Evolutionary conservation across 2,888 invertebrate species (phyloP), one percentile per base, ranked within the genome.

Genomic region (Eugnorisma glareosa): DNA sequence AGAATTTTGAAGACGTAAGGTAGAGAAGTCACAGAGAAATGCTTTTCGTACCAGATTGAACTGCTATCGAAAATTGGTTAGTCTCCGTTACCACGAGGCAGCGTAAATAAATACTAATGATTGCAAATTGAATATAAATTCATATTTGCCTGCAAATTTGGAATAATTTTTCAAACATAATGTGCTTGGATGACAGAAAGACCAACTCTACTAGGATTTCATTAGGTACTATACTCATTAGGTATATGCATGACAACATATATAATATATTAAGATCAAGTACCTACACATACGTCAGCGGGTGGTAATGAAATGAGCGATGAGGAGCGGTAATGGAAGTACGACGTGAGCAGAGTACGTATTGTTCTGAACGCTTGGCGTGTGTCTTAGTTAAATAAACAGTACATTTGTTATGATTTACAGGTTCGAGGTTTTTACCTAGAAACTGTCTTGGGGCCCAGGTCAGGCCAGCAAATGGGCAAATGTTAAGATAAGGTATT

Each of bases 251-350:
- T n/a, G n/a, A 24, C 43, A 2, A 2, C 21, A 31, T 40, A 18
- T n/a, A n/a, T n/a, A 45, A 3, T 35, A 68, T 18, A 51, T 48
- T 57, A 61, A 69, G 28, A 31, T 45, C 15, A 15, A 40, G 40
- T 37, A 61, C 35, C 24, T 35, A n/a, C 63, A 40, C 13, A 45
- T n/a, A 54, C 63, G 72, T 70, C 74, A 67, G 66, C 67, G 75
- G 79, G 83, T 57, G 28, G 73, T 68, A 57, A 86, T 75, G 67
- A 83, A 57, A 86, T 75, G 67, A 83, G 35, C 45, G 28, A 64
- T 40, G 73, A 64, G 69, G 15, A 54, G 21, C 15, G 35, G 45
- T 59, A 63, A 75, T 79, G 67, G 71, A 6, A 45, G 28, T 11
- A 21, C 8, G 45, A 71, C 83, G 75, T 79, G 79, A 66, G 45